Base-by-base conservation (phyloP, 2,113 vertebrate species). In the Cervus canadensis region DNA sequence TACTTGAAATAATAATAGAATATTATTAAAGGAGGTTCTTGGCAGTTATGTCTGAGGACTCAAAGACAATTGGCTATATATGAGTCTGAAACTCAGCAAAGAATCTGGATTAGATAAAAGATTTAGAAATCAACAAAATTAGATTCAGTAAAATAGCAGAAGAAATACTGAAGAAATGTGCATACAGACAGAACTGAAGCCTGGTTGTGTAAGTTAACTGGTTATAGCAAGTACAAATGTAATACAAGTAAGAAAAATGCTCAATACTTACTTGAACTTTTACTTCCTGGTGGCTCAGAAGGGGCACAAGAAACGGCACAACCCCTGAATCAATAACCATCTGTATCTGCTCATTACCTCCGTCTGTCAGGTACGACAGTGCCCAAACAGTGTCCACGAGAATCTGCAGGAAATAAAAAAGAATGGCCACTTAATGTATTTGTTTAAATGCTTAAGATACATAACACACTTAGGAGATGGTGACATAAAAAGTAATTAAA, bases 381-480 rank as follows among this genome's bases (percentile, higher is more conserved):
- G 99, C 99, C 99, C 99, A 99, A 98, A 99, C 99, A n/a, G 99
- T 99, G 98, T 99, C 99, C 98, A 99, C 99, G 64, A 99, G 99
- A 97, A 99, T 99, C 99, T 99, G 96, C 1, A 98, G 93, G 74
- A 95, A 64, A 54, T 60, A 98, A 94, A 64, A 97, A 94, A 87
- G 25, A 92, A 87, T 92, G 88, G 36, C 36, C 0, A 19, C 28
- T 82, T 98, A 87, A 96, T 8, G 26, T 1, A 19, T 40, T 96
- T 96, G 96, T 92, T 30, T 1, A 1, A 67, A 91, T 21, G 15
- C 56, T 94, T 91, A 89, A 98, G 91, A 89, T 92, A 97, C 11
- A 17, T 12, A 81, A 97, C 48, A 97, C 3, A 89, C 40, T 56
- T 45, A 36, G 87, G 9, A 2, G 60, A 26, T 30, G 17, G 54